Evolutionary conservation across 1,140 invertebrate genomes (phyloP).

Genomic region (Acyrthosiphon pisum): DNA sequence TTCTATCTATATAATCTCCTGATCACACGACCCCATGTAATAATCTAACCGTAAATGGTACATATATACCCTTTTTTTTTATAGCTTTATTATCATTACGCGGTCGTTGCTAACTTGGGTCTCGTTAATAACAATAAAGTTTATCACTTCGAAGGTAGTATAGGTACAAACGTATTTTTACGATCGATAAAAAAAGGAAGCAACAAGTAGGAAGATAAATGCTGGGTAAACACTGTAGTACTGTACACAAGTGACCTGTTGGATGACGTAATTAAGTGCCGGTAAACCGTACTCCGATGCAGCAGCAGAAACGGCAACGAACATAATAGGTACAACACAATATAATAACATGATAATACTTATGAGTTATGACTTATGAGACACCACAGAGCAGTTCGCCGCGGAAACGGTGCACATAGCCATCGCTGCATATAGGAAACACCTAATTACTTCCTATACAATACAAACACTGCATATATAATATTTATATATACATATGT

Average conservation of each 20-base stretch:
- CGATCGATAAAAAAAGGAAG: conserved; percentile 47
- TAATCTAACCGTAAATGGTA: conserved; percentile 38
- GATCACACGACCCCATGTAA: neutral
- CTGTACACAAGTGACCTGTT: neutral
- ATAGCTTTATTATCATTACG: conserved; percentile 21
- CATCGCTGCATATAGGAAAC: neutral
- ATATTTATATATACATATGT: neutral
- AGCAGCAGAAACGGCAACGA: neutral
- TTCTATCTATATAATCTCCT: neutral
- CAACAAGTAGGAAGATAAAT: conserved; percentile 1
- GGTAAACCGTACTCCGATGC: neutral
- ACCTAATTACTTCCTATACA: neutral
- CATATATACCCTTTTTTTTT: conserved; percentile 21
- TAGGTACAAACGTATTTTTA: conserved; percentile 12
- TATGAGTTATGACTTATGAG: neutral
- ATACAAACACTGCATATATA: neutral
- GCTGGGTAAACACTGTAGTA: neutral
- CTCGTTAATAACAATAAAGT: conserved; percentile 32
- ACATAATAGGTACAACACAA: neutral
- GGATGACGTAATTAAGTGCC: neutral
- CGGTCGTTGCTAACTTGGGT: neutral
- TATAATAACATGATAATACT: neutral
- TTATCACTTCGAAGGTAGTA: neutral
- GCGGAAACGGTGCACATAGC: neutral
- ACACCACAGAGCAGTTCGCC: neutral